Conservation (phyloP, 2,888 invertebrate species). For the Caenorhabditis zanzibari region DNA sequence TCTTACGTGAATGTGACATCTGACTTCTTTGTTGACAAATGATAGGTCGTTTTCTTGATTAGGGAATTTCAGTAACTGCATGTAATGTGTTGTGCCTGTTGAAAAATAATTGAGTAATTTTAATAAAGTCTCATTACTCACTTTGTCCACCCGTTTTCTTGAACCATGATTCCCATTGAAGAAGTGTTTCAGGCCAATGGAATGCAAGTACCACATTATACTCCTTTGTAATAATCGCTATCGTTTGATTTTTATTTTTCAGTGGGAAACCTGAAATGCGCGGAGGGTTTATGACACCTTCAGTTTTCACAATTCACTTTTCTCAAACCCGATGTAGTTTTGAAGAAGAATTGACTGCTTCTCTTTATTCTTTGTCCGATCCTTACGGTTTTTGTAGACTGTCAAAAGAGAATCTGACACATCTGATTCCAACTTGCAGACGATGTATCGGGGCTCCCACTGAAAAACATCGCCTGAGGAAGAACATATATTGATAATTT, state of each 20-base stretch:
- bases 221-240: slow-evolving; percentile 68
- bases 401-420: slow-evolving; percentile 62
- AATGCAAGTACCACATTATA: slow-evolving; percentile 66
- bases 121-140: slow-evolving; percentile 46
- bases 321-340: slow-evolving; percentile 71
- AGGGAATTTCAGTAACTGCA: slow-evolving; percentile 67
- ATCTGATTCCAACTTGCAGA: slow-evolving; percentile 69
- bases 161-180: slow-evolving; percentile 74
- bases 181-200: slow-evolving; percentile 66
- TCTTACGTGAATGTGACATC: slow-evolving; percentile 70
- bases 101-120: neutral
- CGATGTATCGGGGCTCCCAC: slow-evolving; percentile 70
- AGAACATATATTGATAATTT: neutral
- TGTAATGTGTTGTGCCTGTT: slow-evolving; percentile 67
- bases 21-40: slow-evolving; percentile 69
- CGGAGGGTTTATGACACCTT: neutral
- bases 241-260: slow-evolving; percentile 63
- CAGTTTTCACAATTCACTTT: slow-evolving; percentile 52
- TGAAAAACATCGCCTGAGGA: slow-evolving; percentile 54
- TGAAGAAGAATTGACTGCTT: slow-evolving; percentile 64
- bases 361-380: slow-evolving; percentile 66
- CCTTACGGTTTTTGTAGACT: slow-evolving; percentile 69
- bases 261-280: slow-evolving; percentile 61
- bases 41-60: slow-evolving; percentile 49
- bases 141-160: slow-evolving; percentile 70